Conservation (phyloP, 2,797 vertebrate genomes). For the Potorous gilbertii region DNA sequence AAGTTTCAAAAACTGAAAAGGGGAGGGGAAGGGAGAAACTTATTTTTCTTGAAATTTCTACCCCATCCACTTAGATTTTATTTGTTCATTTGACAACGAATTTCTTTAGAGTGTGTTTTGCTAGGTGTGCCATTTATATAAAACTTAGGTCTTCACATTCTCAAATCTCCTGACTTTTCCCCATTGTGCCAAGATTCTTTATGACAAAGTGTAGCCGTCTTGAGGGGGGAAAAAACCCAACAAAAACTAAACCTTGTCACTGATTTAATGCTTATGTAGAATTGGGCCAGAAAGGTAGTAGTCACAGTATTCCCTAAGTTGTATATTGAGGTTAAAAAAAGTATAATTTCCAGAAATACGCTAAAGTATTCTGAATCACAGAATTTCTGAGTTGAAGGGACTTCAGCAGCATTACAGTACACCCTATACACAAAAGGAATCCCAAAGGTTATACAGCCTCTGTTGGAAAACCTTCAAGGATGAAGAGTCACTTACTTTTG, state of each 20-base stretch:
- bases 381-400: not conserved
- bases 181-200: not conserved
- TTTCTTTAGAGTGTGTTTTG: slow-evolving; percentile 5
- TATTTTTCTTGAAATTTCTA: not conserved
- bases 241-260: not conserved
- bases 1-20: not conserved
- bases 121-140: not conserved
- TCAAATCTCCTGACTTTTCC: not conserved
- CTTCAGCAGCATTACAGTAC: not conserved
- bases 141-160: not conserved
- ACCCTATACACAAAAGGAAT: not conserved
- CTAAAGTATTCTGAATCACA: not conserved
- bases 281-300: not conserved
- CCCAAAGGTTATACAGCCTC: not conserved
- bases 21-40: not conserved
- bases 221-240: not conserved
- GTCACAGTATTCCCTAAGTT: not conserved
- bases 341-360: not conserved
- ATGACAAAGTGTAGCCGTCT: not conserved
- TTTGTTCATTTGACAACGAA: slow-evolving; percentile 35
- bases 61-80: not conserved
- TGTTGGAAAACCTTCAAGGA: not conserved
- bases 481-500: not conserved
- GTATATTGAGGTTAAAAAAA: not conserved
- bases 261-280: not conserved